Base-by-base conservation (phyloP, 2,113 vertebrate genomes). In the Phaetusa simplex region DNA sequence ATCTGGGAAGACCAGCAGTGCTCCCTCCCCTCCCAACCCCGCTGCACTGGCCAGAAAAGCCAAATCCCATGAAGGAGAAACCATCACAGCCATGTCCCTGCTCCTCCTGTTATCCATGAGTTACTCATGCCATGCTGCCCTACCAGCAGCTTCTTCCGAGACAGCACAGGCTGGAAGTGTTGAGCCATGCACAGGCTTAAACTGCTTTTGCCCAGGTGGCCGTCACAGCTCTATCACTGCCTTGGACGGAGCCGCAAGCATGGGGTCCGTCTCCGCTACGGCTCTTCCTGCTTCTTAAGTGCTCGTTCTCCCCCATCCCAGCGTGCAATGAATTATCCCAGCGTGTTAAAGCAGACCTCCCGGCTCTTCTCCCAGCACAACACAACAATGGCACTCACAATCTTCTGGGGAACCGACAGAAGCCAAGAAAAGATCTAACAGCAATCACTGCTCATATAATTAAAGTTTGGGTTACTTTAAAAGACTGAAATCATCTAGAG, bases 401-500 rank as follows among this genome's bases (percentile, higher is more conserved):
- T 18, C 49, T 94, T 27, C 67, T 58, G n/a, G 36, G 45, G 67
- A 73, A 21, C 45, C 9, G 50, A 38, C 17, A 84, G 76, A 58
- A 20, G 15, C 55, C 93, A 92, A 67, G 81, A 45, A 58, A 69
- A 72, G n/a, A 64, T 56, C 73, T 69, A 64, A 49, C 40, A 76
- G 85, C 70, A 72, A 32, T 8, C 82, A 49, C 30, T 73, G 49
- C 66, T 86, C 90, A 29, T 45, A 5, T 65, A 86, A 93, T 90
- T 88, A 72, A 92, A 86, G 82, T 86, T 4, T 86, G 88, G 50
- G 36, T 74, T 94, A 55, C 72, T 93, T 71, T 15, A 62, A 66
- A 94, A 82, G 78, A 47, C 62, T 88, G 2, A 94, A 95, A 92
- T 95, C 74, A 77, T 94, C 58, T 16, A 16, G 79, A 91, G 79